Conservation (phyloP, 1,140 invertebrate genomes). For the Caerostris darwini region DNA sequence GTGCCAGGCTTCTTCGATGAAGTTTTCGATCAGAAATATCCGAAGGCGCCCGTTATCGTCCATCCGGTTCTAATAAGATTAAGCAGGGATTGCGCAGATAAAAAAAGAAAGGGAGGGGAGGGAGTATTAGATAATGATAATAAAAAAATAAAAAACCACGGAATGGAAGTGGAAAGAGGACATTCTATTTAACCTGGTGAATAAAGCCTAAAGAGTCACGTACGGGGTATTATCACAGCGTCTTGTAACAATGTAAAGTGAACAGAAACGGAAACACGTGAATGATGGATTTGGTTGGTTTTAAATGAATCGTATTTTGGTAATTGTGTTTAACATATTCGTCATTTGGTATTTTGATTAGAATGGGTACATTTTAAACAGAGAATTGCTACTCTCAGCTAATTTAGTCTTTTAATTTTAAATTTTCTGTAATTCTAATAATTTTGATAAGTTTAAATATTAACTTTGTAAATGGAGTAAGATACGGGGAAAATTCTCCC, state of each 20-base stretch:
- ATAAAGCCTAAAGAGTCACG: neutral
- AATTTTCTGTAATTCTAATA: too few species aligned
- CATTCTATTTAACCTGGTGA: conserved; percentile 13
- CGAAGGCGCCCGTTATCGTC: conserved; percentile 52
- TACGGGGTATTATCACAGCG: conserved; percentile 11
- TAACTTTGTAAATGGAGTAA: too few species aligned
- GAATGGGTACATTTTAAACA: too few species aligned
- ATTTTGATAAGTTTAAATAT: too few species aligned
- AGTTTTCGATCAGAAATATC: conserved; percentile 45
- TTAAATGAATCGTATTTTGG: neutral
- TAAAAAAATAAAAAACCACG: neutral
- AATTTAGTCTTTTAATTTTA: too few species aligned
- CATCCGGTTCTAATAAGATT: conserved; percentile 64
- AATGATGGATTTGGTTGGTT: neutral
- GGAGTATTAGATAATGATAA: too few species aligned
- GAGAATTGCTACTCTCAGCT: too few species aligned
- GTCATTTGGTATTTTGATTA: too few species aligned
- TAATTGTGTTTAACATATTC: too few species aligned
- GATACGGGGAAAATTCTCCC: too few species aligned
- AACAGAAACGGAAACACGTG: neutral
- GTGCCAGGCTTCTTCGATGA: conserved; percentile 64
- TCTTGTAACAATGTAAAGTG: neutral
- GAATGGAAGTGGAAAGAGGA: neutral
- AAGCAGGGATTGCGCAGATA: neutral
- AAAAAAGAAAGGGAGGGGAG: conserved; percentile 18